Evolutionary conservation across 2,113 vertebrate genomes (phyloP).

Genomic region (Bagarius yarrelli): DNA sequence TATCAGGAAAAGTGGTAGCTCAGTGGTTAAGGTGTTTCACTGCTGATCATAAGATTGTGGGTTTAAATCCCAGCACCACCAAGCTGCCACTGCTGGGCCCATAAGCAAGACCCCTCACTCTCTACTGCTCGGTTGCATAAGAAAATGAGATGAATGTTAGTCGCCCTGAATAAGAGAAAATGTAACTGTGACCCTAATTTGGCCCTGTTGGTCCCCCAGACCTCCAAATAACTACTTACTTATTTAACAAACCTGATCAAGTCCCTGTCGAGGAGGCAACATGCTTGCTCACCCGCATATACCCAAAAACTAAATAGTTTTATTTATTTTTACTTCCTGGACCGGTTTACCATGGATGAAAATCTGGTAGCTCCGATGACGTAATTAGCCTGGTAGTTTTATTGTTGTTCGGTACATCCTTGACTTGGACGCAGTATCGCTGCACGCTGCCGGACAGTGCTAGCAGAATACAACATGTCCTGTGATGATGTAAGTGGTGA

Average conservation of each 20-base stretch:
- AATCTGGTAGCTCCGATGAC: neutral
- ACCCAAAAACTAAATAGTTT: too few species aligned
- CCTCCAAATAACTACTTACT: neutral
- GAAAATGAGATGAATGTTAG: too few species aligned
- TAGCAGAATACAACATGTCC: conserved; percentile 99
- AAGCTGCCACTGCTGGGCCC: too few species aligned
- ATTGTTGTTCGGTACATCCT: conserved; percentile 68
- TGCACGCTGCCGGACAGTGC: conserved; percentile 92
- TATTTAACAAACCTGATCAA: too few species aligned
- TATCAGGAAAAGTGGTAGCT: neutral
- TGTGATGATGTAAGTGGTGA: conserved; percentile 91
- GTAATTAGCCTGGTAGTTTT: neutral
- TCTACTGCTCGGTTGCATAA: too few species aligned
- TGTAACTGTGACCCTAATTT: neutral
- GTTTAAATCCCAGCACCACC: too few species aligned
- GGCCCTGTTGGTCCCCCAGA: neutral
- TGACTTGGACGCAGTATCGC: conserved; percentile 86
- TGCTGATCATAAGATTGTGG: too few species aligned
- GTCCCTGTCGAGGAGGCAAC: too few species aligned
- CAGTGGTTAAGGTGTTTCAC: too few species aligned
- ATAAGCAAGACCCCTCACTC: too few species aligned
- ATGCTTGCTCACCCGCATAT: too few species aligned
- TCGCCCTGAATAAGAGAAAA: too few species aligned
- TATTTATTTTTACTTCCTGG: neutral
- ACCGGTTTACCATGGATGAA: neutral